These are phyloP conservation scores for Acanthopleura granulata DNA, from an alignment of 2,888 invertebrate genomes.

Conservation along the genomic window DNA sequence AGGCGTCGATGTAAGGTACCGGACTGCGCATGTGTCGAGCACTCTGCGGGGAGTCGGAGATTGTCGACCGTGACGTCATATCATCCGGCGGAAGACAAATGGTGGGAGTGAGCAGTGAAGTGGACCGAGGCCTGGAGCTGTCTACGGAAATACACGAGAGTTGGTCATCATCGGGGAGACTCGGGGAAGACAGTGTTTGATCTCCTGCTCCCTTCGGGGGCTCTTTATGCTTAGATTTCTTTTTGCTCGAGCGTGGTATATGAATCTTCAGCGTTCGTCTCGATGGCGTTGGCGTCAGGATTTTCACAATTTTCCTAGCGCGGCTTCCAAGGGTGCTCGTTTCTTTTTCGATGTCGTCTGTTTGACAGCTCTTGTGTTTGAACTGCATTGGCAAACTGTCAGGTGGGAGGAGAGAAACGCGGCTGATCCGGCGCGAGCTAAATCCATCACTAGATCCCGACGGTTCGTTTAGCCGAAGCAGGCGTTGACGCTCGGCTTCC, in stretches of 20 bases:
- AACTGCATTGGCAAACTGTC: background rate
- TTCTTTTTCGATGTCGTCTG: background rate
- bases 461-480: background rate
- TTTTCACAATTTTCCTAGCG: constrained; percentile 7
- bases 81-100: background rate
- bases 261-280: background rate
- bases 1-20: background rate
- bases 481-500: background rate
- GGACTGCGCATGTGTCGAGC: background rate
- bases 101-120: background rate
- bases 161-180: too few species aligned
- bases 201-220: background rate
- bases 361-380: constrained; percentile 7
- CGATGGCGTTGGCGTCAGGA: background rate
- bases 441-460: background rate
- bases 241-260: background rate
- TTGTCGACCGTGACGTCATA: background rate
- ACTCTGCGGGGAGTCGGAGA: background rate
- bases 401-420: background rate
- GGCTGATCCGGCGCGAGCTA: background rate
- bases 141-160: too few species aligned
- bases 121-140: background rate
- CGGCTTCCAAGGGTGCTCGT: background rate
- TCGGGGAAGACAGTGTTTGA: too few species aligned
- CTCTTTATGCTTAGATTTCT: background rate